A percentile compares a stretch with the other conserved stretches of the same genome.
These are phyloP conservation scores for Coenonympha arcania DNA, from an alignment of 2,888 invertebrate genomes.

Conservation along the genomic window DNA sequence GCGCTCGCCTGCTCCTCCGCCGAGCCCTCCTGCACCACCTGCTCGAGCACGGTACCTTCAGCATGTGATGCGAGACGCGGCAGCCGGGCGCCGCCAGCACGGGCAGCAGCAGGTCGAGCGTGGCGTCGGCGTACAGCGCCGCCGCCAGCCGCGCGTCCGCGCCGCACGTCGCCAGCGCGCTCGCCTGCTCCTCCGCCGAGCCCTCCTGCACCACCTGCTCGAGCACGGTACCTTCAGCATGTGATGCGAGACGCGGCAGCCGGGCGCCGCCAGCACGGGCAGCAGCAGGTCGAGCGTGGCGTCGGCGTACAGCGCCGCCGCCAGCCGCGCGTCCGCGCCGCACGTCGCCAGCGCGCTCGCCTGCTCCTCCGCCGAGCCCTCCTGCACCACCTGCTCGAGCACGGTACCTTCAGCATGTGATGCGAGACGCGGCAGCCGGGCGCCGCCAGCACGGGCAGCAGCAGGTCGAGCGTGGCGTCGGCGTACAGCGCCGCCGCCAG, in stretches of 20 bases:
- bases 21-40: conserved; percentile 70
- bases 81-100: conserved; percentile 76
- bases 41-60: no score
- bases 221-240: no score
- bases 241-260: no score
- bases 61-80: no score
- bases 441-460: conserved; percentile 77
- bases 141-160: conserved; percentile 76
- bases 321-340: conserved; percentile 74
- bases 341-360: conserved; percentile 76
- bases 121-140: conserved; percentile 73
- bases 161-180: conserved; percentile 75
- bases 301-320: conserved; percentile 74
- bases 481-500: conserved; percentile 76
- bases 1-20: conserved; percentile 77
- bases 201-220: no score
- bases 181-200: conserved; percentile 75
- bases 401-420: no score
- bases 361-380: conserved; percentile 74
- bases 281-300: conserved; percentile 75
- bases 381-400: no score
- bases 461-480: conserved; percentile 71
- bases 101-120: conserved; percentile 74
- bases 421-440: no score
- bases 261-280: conserved; percentile 75